A percentile compares a stretch with the other conserved stretches of the same genome.
Conservation (phyloP, 1,140 invertebrate genomes). For the Ostrea denselamellosa region DNA sequence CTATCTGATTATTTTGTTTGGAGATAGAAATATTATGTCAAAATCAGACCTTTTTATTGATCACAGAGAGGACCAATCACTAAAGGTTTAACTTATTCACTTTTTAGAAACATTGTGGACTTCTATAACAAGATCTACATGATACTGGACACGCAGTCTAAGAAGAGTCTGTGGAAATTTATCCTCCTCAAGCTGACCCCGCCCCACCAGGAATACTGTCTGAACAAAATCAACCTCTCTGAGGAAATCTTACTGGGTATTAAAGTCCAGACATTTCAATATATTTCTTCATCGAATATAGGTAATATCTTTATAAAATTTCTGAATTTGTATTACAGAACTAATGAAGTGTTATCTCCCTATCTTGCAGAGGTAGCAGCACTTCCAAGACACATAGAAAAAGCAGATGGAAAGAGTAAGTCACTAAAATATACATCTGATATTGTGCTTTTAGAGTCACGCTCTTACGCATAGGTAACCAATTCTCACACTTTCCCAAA, state of each 20-base stretch:
- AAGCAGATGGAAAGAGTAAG: slow-evolving; percentile 4
- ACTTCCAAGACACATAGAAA: slow-evolving; percentile 34
- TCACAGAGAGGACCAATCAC: no score
- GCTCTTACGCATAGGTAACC: no score
- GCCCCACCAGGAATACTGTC: slow-evolving; percentile 71
- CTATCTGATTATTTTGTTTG: no score
- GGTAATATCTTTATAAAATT: background rate
- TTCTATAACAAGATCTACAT: slow-evolving; percentile 61
- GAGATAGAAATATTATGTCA: no score
- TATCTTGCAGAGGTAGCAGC: slow-evolving; percentile 43
- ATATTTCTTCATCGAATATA: background rate
- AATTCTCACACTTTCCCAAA: no score
- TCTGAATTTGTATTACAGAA: background rate
- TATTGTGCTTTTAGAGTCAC: no score
- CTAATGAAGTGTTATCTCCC: background rate
- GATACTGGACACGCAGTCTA: slow-evolving; percentile 75
- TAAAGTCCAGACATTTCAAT: background rate
- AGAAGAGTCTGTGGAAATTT: slow-evolving; percentile 74
- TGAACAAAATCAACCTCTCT: slow-evolving; percentile 69
- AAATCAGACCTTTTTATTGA: no score
- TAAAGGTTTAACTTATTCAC: background rate
- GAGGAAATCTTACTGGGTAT: slow-evolving; percentile 65
- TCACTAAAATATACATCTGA: background rate
- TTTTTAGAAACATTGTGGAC: slow-evolving; percentile 68
- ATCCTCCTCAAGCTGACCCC: slow-evolving; percentile 68